These are phyloP conservation scores for Anser brachyrhynchus DNA, from an alignment of 2,113 vertebrate genomes.

Conservation along the genomic window DNA sequence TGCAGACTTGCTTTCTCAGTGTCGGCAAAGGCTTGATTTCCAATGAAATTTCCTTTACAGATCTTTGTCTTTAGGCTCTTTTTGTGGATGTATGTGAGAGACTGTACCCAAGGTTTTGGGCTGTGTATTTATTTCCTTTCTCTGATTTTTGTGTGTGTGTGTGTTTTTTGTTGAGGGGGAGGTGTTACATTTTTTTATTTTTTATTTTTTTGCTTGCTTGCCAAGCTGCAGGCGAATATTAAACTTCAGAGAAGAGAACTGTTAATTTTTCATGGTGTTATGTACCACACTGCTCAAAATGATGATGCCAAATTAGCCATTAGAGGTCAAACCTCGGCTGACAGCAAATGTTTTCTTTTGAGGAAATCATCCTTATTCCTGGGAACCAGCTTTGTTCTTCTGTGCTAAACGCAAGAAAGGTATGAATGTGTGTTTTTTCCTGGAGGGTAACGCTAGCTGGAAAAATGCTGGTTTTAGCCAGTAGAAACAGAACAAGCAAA, in stretches of 20 bases:
- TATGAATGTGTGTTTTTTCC: constrained; percentile 46
- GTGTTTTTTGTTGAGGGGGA: too few species aligned
- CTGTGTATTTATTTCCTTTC: constrained; percentile 15
- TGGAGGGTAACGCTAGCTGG: constrained; percentile 46
- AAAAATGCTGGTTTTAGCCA: constrained; percentile 55
- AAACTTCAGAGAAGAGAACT: not conserved
- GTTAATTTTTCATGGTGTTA: constrained; percentile 12
- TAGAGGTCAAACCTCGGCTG: constrained; percentile 51
- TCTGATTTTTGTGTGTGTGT: not conserved
- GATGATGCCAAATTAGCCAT: constrained; percentile 41
- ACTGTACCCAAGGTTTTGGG: not conserved
- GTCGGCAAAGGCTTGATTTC: constrained; percentile 33
- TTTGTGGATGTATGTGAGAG: not conserved
- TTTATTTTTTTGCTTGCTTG: not conserved
- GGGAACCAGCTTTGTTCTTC: constrained; percentile 46
- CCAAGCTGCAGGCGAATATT: not conserved
- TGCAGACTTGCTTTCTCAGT: constrained; percentile 41
- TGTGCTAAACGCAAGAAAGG: constrained; percentile 20
- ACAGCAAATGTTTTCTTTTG: constrained; percentile 58
- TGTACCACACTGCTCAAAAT: not conserved
- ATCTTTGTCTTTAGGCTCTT: constrained; percentile 28
- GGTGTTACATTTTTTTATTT: too few species aligned
- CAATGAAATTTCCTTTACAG: constrained; percentile 31
- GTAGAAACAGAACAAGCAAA: constrained; percentile 60
- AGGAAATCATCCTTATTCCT: constrained; percentile 38